Conservation (phyloP, 2,888 invertebrate species). For the Ichneumoninae sp. region DNA sequence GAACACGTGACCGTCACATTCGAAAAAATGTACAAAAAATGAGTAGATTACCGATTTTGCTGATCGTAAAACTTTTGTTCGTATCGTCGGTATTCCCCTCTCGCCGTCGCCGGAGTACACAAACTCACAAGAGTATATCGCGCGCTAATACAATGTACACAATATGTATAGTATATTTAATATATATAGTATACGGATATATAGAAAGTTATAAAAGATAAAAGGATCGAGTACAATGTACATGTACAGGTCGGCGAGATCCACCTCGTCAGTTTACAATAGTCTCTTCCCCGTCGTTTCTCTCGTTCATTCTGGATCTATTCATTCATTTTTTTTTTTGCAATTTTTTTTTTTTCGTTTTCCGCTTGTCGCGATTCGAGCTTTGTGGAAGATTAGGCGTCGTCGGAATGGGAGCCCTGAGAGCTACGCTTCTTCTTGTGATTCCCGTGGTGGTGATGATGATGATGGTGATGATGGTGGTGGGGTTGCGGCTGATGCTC, state of each 20-base stretch:
- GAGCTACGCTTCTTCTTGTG: constrained; percentile 82
- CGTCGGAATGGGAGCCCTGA: constrained; percentile 80
- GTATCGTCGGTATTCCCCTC: neutral
- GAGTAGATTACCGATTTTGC: neutral
- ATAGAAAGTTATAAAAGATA: constrained; percentile 80
- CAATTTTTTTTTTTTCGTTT: constrained; percentile 6
- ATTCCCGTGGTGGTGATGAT: constrained; percentile 78
- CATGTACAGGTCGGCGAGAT: constrained; percentile 69
- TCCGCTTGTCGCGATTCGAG: constrained; percentile 32
- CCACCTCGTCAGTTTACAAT: constrained; percentile 47
- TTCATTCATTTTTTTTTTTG: constrained; percentile 23
- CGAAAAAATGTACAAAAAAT: constrained; percentile 32
- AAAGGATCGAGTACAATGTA: constrained; percentile 77
- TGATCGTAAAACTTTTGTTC: constrained; percentile 8
- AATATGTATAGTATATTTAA: constrained; percentile 52
- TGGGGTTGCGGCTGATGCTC: constrained; percentile 74
- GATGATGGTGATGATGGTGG: constrained; percentile 76
- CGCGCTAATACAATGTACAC: constrained; percentile 49
- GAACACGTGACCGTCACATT: constrained; percentile 15
- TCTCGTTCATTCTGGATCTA: neutral
- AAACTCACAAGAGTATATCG: constrained; percentile 39
- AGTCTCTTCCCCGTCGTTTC: constrained; percentile 33
- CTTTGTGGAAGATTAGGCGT: constrained; percentile 76
- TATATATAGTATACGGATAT: constrained; percentile 68
- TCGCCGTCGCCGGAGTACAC: constrained; percentile 18